Conservation (phyloP, 30 jellyfish, hydroid and myxozoan species). For the Catostylus mosaicus region DNA sequence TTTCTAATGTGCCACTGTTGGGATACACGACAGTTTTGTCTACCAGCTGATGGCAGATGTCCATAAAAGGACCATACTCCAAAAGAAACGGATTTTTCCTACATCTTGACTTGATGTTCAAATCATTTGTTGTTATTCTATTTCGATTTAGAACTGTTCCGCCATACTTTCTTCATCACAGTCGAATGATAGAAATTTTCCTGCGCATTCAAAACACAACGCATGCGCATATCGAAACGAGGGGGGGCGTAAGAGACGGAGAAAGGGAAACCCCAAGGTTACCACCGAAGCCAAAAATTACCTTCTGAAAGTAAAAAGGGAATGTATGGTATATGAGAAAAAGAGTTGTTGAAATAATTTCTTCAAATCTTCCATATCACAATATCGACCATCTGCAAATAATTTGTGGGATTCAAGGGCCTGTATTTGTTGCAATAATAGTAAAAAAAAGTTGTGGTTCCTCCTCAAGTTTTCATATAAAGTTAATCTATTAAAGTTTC, state of each 20-base stretch:
- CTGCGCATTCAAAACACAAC: slow-evolving; percentile 74
- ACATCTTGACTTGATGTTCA: slow-evolving; percentile 49
- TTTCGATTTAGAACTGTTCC: slow-evolving; percentile 35
- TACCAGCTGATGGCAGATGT: slow-evolving; percentile 63
- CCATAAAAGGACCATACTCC: slow-evolving; percentile 61
- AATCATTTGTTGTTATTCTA: slow-evolving; percentile 1
- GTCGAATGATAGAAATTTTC: slow-evolving; percentile 74
- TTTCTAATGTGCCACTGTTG: slow-evolving; percentile 34
- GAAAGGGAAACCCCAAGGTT: slow-evolving; percentile 18
- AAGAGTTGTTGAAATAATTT: no score
- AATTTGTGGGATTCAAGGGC: no score
- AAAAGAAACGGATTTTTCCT: slow-evolving; percentile 1
- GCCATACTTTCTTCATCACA: slow-evolving; percentile 73
- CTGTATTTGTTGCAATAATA: no score
- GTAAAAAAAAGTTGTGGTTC: no score
- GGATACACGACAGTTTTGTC: background rate
- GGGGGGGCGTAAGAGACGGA: background rate
- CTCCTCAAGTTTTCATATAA: no score
- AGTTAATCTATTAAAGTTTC: no score
- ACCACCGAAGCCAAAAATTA: no score
- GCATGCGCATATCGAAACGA: slow-evolving; percentile 60
- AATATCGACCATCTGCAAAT: no score
- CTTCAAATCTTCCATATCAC: no score
- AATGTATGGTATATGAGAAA: no score
- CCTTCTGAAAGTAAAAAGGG: no score